Evolutionary conservation across 2,113 vertebrate genomes (phyloP).

Genomic region (Pristiophorus japonicus): DNA sequence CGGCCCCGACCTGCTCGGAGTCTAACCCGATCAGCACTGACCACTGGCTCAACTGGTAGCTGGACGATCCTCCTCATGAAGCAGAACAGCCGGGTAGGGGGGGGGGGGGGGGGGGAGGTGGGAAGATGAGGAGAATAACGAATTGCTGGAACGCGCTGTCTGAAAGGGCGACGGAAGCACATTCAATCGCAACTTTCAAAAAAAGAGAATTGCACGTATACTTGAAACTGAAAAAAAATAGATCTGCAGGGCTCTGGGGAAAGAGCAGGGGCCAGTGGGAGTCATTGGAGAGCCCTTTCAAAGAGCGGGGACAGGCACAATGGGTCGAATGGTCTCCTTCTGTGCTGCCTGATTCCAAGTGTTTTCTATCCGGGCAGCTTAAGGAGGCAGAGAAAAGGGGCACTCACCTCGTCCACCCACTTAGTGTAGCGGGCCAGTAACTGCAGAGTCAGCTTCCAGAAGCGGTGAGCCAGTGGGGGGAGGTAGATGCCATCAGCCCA

Average conservation of each 20-base stretch:
- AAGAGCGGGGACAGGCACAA: background rate
- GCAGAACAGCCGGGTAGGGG: background rate
- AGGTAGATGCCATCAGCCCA: conserved; percentile 85
- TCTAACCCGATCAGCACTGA: background rate
- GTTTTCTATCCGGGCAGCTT: background rate
- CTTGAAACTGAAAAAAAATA: background rate
- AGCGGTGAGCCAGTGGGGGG: conserved; percentile 70
- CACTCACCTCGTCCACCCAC: conserved; percentile 77
- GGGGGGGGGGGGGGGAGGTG: too few species aligned
- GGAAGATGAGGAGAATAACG: background rate
- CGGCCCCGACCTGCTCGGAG: too few species aligned
- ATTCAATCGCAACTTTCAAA: background rate
- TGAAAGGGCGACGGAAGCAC: background rate
- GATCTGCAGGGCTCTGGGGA: background rate
- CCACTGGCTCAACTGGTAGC: background rate
- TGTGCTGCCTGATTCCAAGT: background rate
- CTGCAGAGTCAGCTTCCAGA: conserved; percentile 89
- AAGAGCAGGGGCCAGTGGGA: background rate
- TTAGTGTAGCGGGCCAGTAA: conserved; percentile 76
- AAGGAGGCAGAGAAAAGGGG: background rate
- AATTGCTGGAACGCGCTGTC: background rate
- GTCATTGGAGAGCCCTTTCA: background rate
- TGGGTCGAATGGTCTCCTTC: background rate
- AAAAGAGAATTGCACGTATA: background rate
- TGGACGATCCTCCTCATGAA: background rate